Percentiles rank a stretch among this genome's conserved stretches.
Evolutionary conservation across 2,113 vertebrate genomes (phyloP).

Genomic region (Galemys pyrenaicus): DNA sequence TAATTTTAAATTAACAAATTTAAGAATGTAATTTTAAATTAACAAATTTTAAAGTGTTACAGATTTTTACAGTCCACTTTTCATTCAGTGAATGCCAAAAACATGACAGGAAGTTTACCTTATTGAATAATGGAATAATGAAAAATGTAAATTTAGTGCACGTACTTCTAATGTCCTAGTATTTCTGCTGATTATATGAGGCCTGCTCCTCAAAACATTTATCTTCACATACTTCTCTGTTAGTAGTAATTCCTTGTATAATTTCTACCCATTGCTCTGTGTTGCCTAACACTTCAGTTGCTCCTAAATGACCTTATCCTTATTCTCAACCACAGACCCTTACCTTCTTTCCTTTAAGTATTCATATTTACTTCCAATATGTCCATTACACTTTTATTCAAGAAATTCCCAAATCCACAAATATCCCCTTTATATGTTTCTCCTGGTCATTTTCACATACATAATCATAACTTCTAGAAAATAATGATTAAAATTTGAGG

Average conservation of each 20-base stretch:
- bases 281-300: neutral
- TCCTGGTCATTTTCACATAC: conserved; percentile 18
- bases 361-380: neutral
- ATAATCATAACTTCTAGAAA: neutral
- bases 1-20: conserved; percentile 30
- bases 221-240: neutral
- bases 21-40: conserved; percentile 20
- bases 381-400: neutral
- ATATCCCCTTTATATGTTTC: neutral
- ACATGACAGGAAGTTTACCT: no score
- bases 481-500: neutral
- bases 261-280: neutral
- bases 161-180: neutral
- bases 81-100: neutral
- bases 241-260: neutral
- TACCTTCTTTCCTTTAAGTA: neutral
- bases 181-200: neutral
- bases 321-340: neutral
- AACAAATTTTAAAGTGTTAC: neutral
- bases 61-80: neutral
- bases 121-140: neutral
- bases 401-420: neutral
- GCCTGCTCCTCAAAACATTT: neutral
- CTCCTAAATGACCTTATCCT: neutral
- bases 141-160: neutral